Evolutionary conservation across 2,888 invertebrate species (phyloP), one percentile per base, ranked within the genome.

Genomic region (Dyspetes luteomarginatus): DNA sequence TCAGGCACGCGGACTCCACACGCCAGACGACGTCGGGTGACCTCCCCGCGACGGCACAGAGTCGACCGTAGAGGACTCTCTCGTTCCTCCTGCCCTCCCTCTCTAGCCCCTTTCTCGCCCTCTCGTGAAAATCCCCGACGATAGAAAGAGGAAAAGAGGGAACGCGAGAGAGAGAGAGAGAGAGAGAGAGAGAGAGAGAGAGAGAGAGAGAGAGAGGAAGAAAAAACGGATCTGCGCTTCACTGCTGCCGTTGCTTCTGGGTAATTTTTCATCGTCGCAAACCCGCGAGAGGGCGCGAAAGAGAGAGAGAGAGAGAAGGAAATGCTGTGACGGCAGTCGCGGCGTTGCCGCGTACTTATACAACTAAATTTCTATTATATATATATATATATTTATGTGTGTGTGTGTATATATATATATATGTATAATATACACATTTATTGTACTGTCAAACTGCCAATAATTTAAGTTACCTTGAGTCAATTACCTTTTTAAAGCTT

Each of bases 221-320:
- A 87, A 87, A 88, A 88, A 87, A 86, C 84, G 85, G 84, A 86
- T 83, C 85, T 67, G 45, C 64, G 73, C 58, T 50, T 65, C 74
- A 48, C 81, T 64, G 72, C 81, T 82, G 36, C 72, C 86, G 86
- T 85, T 89, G 90, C 90, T 89, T 88, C 90, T 88, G 89, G 90
- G 90, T 90, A 91, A 91, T 91, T 91, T 91, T 91, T 91, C 91
- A 91, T 91, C 90, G 90, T 90, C 90, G 90, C 89, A 89, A 85
- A 88, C 87, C 86, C 87, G 89, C 89, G 89, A 89, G 89, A 88
- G 88, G 88, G 87, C 88, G 88, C 84, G 86, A 84, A 85, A 85
- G 87, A 86, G 85, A 85, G 83, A 82, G 45, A 12, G 15, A 24
- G 0, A 24, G 52, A 3, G 19, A 55, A 2, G 36, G 89, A 87